Evolutionary conservation across 1,140 invertebrate species (phyloP).

Genomic region (Pseudachorutes palmiensis): DNA sequence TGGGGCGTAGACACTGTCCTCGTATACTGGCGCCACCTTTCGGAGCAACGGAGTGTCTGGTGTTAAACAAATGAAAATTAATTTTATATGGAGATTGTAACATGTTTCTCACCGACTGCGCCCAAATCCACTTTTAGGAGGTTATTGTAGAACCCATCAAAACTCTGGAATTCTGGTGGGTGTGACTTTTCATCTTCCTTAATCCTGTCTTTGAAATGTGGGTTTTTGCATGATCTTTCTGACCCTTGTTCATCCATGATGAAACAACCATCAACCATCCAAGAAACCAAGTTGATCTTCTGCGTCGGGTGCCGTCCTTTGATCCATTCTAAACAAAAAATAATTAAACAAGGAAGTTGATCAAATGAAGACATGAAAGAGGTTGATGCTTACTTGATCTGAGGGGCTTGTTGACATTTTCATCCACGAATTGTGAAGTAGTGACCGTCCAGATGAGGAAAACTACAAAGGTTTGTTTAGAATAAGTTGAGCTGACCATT

Average conservation of each 20-base stretch:
- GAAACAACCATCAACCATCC: slow-evolving; percentile 31
- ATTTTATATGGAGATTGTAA: too few species aligned
- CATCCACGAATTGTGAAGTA: background rate
- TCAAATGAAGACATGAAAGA: too few species aligned
- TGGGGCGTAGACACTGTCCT: slow-evolving; percentile 55
- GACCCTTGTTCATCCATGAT: background rate
- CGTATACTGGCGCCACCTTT: slow-evolving; percentile 53
- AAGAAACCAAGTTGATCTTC: slow-evolving; percentile 30
- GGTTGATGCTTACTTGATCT: too few species aligned
- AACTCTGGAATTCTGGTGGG: slow-evolving; percentile 30
- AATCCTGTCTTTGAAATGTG: background rate
- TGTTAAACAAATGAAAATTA: too few species aligned
- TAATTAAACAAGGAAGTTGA: too few species aligned
- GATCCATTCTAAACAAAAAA: slow-evolving; percentile 18
- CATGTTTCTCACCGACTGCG: slow-evolving; percentile 35
- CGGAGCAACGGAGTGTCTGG: slow-evolving; percentile 53
- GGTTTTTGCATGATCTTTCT: background rate
- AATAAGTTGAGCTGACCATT: too few species aligned
- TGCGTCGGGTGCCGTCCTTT: slow-evolving; percentile 2
- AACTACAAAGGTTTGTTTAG: too few species aligned
- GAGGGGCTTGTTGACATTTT: too few species aligned
- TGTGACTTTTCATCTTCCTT: background rate
- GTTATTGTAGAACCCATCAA: slow-evolving; percentile 37
- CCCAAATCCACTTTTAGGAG: slow-evolving; percentile 33
- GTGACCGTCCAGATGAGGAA: too few species aligned